Base-by-base conservation (phyloP, 1,140 invertebrate genomes). In the Drosophila pruinosa region DNA sequence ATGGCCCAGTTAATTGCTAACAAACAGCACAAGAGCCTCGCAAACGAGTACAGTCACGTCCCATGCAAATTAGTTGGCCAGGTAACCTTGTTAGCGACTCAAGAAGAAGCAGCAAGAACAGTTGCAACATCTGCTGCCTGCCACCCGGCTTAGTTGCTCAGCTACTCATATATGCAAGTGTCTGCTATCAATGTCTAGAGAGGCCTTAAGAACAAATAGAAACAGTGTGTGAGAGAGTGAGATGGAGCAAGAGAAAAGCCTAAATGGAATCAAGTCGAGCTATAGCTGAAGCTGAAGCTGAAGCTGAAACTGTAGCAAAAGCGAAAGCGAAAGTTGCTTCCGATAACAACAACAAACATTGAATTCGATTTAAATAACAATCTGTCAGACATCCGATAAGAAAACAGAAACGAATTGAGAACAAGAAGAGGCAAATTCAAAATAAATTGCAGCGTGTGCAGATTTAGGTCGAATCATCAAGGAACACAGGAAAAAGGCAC, bases 1-100 rank as follows among this genome's bases (percentile, higher is more conserved):
- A 86, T 86, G 82, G 82, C 74, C 82, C 58, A 88, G 73, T 88
- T 86, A 86, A 86, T 86, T 88, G 81, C 81, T 88, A 81, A 75
- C 81, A 85, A 85, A 81, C 81, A 85, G 59, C 48, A 58, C 52
- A 59, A 34, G 41, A 52, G 50, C 50, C 62, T 45, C 47, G 53
- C 79, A 75, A n/a, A 75, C 80, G 17, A 71, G 78, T 86, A 88
- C 81, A 86, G 81, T 88, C 81, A 88, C 77, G 81, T 75, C 57
- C 62, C 78, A 75, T 75, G 82, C 77, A 86, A 86, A 86, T 86
- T 88, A 88, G 81, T 86, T 86, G 64, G 72, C 65, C 85, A 77
- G 63, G 75, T 85, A 85, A 80, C 80, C 80, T 85, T 85, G 80
- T 85, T 86, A 85, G 73, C 50, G 38, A 21, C 56, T 36, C 59